Evolutionary conservation across 2,113 vertebrate genomes (phyloP).

Genomic region (Epinephelus cyanopodus): DNA sequence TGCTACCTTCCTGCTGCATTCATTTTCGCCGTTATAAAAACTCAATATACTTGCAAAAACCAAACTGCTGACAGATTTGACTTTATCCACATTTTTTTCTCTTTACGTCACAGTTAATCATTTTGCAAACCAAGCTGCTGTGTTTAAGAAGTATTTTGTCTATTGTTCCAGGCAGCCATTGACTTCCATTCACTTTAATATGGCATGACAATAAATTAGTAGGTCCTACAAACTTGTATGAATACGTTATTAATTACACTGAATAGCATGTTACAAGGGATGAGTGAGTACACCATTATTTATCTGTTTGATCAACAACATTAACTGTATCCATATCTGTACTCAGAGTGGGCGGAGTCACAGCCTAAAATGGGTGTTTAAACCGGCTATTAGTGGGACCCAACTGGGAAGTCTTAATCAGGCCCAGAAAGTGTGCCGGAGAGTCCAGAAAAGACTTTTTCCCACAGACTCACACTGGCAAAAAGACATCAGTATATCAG

Average conservation of each 20-base stretch:
- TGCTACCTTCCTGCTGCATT: neutral
- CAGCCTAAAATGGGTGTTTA: too few relatives aligned
- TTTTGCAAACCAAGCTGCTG: neutral
- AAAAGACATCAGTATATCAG: too few relatives aligned
- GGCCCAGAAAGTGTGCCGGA: too few relatives aligned
- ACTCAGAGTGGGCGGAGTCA: too few relatives aligned
- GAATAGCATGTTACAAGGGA: neutral
- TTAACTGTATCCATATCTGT: too few relatives aligned
- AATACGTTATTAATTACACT: neutral
- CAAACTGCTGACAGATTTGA: neutral
- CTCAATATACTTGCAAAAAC: constrained; percentile 8
- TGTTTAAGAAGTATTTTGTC: neutral
- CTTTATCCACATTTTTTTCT: neutral
- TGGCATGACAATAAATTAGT: neutral
- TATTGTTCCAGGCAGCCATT: neutral
- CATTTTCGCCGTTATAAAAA: constrained; percentile 10
- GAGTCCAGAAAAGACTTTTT: too few relatives aligned
- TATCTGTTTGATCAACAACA: too few relatives aligned
- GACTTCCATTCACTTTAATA: neutral
- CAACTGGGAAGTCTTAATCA: too few relatives aligned
- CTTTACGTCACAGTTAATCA: neutral
- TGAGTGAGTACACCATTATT: too few relatives aligned
- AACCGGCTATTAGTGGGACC: too few relatives aligned
- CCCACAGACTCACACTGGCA: too few relatives aligned
- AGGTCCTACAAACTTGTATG: neutral